phyloP scores from a whole-genome alignment of 1,140 invertebrate genomes.

The Zaprionus nigranus region DNA sequence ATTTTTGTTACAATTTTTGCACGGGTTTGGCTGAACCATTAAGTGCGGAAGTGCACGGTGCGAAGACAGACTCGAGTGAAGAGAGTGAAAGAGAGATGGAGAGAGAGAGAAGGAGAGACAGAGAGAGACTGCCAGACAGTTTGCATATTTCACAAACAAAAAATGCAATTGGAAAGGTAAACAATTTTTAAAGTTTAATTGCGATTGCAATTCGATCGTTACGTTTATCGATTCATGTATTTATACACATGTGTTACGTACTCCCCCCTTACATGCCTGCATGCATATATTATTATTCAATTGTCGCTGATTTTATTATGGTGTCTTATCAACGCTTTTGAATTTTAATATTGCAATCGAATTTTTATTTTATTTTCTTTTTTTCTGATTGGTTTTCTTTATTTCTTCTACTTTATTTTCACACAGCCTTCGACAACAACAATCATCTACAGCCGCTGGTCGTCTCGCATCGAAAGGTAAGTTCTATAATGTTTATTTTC shows the following conservation, averaged over 20 bases:
- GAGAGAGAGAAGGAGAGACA: conserved; percentile 15
- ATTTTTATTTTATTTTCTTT: not conserved
- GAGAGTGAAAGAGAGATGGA: conserved; percentile 32
- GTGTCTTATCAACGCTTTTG: not conserved
- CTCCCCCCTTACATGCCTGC: not conserved
- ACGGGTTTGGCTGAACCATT: conserved; percentile 63
- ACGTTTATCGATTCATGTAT: conserved; percentile 48
- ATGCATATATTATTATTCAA: conserved; percentile 10
- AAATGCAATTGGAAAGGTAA: conserved; percentile 76
- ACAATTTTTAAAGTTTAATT: conserved; percentile 64
- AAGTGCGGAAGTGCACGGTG: conserved; percentile 70
- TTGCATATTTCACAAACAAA: conserved; percentile 65
- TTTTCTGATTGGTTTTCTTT: conserved; percentile 4
- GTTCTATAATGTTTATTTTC: conserved; percentile 21
- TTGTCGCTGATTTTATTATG: not conserved
- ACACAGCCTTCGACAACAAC: conserved; percentile 70
- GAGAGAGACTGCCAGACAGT: conserved; percentile 34
- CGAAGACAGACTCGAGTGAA: conserved; percentile 17
- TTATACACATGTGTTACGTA: conserved; percentile 23
- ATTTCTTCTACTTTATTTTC: conserved; percentile 48
- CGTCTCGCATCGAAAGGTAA: conserved; percentile 75
- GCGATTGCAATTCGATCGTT: conserved; percentile 49
- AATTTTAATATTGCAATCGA: not conserved
- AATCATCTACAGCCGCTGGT: conserved; percentile 66
- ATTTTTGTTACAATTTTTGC: conserved; percentile 76